These are phyloP conservation scores for Syngnathus rostellatus DNA, from an alignment of 2,797 vertebrate genomes.

Conservation along the genomic window DNA sequence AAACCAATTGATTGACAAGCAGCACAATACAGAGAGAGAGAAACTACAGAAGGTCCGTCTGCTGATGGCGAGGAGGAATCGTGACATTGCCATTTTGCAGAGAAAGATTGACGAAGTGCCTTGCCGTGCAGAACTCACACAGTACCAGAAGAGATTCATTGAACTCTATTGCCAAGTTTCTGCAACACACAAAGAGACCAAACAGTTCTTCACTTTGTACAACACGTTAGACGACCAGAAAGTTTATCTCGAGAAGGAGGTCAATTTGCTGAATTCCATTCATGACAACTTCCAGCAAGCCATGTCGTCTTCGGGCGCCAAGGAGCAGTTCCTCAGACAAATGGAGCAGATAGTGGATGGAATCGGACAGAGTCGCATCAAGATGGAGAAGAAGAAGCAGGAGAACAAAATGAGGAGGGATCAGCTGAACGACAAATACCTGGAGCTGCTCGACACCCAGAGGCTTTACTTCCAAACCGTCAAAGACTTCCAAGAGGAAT, in stretches of 20 bases:
- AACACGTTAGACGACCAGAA: constrained; percentile 98
- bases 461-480: constrained; percentile 97
- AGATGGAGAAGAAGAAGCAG: constrained; percentile 99
- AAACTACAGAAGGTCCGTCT: constrained; percentile 93
- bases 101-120: constrained; percentile 97
- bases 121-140: constrained; percentile 90
- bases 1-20: constrained; percentile 77
- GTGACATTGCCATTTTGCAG: constrained; percentile 93
- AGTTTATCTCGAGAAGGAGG: constrained; percentile 97
- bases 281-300: constrained; percentile 91
- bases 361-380: constrained; percentile 92
- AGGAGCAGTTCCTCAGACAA: constrained; percentile 93
- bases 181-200: constrained; percentile 97
- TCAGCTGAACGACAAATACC: constrained; percentile 91
- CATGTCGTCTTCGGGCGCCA: constrained; percentile 86
- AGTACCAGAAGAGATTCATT: constrained; percentile 98
- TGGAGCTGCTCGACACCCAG: constrained; percentile 93
- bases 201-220: constrained; percentile 98
- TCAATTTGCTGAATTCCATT: constrained; percentile 85
- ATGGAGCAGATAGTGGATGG: constrained; percentile 99
- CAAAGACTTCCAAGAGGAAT: constrained; percentile 99
- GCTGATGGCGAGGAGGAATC: constrained; percentile 91
- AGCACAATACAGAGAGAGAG: constrained; percentile 80
- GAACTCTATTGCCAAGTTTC: constrained; percentile 97
- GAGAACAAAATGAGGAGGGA: constrained; percentile 98